A percentile compares a stretch with the other conserved stretches of the same genome.
phyloP scores from a whole-genome alignment of 2,113 vertebrate species.

The Chauna torquata region DNA sequence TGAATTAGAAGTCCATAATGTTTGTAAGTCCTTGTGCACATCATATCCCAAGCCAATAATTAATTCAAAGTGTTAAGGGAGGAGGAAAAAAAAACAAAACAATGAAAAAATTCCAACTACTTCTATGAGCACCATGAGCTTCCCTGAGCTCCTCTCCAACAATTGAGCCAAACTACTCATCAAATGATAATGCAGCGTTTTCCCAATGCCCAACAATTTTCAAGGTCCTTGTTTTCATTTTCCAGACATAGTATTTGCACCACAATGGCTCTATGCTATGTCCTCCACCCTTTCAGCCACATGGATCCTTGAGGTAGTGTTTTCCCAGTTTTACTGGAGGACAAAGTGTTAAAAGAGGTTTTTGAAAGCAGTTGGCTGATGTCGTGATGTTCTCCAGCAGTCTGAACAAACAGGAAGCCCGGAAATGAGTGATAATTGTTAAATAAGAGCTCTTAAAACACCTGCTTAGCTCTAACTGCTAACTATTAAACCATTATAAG shows the following conservation, averaged over 20 bases:
- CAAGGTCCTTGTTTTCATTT: neutral
- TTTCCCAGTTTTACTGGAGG: neutral
- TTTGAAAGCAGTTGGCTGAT: slow-evolving; percentile 28
- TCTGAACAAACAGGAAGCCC: slow-evolving; percentile 73
- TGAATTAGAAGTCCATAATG: neutral
- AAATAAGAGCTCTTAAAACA: slow-evolving; percentile 71
- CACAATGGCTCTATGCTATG: neutral
- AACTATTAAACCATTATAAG: slow-evolving; percentile 65
- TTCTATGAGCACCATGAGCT: neutral
- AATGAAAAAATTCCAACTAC: neutral
- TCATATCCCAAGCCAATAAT: neutral
- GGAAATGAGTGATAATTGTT: slow-evolving; percentile 76
- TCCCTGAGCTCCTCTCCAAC: neutral
- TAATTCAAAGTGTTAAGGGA: neutral
- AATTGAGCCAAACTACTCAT: neutral
- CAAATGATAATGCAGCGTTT: neutral
- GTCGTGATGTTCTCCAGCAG: slow-evolving; percentile 50
- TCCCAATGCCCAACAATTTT: neutral
- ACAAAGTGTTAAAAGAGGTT: slow-evolving; percentile 44
- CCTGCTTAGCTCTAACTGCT: slow-evolving; percentile 71
- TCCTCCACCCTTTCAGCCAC: neutral
- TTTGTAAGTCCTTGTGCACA: neutral
- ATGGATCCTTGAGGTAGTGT: neutral
- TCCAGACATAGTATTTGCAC: neutral
- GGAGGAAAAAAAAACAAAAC: neutral